These are phyloP conservation scores for Vollenhovia emeryi DNA, from an alignment of 1,140 invertebrate species.

Conservation along the genomic window DNA sequence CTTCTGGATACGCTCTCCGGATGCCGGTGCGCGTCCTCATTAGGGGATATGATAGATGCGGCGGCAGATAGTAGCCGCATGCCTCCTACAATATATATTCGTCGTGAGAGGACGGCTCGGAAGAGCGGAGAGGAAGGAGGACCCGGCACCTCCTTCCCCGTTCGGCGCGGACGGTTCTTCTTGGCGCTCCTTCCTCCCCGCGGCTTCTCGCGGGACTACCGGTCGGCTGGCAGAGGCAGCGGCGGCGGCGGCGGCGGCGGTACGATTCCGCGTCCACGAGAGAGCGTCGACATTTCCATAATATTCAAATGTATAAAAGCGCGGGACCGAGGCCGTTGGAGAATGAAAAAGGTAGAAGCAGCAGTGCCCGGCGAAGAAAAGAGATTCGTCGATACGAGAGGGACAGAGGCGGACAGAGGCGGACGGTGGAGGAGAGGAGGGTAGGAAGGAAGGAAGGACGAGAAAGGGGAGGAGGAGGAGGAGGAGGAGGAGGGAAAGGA, in stretches of 20 bases:
- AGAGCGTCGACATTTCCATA: slow-evolving; percentile 74
- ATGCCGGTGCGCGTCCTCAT: slow-evolving; percentile 71
- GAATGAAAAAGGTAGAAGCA: slow-evolving; percentile 36
- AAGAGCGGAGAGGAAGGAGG: background rate
- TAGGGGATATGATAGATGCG: slow-evolving; percentile 79
- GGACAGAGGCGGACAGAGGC: background rate
- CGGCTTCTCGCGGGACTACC: slow-evolving; percentile 44
- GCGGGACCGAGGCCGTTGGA: slow-evolving; percentile 10
- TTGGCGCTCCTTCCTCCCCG: background rate
- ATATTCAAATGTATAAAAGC: slow-evolving; percentile 76
- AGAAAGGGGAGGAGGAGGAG: background rate
- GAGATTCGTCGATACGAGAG: slow-evolving; percentile 45
- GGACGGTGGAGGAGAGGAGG: slow-evolving; percentile 12
- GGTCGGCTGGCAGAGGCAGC: slow-evolving; percentile 4
- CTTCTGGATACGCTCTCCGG: slow-evolving; percentile 52
- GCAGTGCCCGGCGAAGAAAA: slow-evolving; percentile 2
- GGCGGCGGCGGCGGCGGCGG: slow-evolving; percentile 29
- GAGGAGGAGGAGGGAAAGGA: slow-evolving; percentile 13
- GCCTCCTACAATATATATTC: slow-evolving; percentile 61
- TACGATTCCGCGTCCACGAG: slow-evolving; percentile 55
- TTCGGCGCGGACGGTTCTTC: slow-evolving; percentile 25
- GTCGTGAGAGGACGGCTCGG: slow-evolving; percentile 7
- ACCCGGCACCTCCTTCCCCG: slow-evolving; percentile 1
- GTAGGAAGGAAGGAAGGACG: slow-evolving; percentile 30
- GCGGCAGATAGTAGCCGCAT: slow-evolving; percentile 62